Conservation (phyloP, 2,888 invertebrate species). For the Tineola bisselliella region DNA sequence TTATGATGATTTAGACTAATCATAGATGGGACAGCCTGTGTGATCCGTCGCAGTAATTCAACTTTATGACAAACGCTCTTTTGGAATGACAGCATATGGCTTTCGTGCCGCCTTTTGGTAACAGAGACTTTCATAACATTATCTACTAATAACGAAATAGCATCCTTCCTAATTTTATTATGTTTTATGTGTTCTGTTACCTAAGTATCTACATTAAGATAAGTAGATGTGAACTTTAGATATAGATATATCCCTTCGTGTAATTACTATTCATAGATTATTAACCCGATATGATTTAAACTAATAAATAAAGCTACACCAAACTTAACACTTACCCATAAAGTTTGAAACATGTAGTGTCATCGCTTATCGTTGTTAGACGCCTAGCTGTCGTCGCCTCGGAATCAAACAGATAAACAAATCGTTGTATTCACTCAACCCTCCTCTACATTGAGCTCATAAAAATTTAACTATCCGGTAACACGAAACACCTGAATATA, state of each 20-base stretch:
- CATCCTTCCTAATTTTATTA: neutral
- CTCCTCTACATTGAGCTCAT: constrained; percentile 53
- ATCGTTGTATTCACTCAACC: constrained; percentile 49
- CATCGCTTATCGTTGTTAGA: constrained; percentile 13
- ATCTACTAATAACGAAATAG: neutral
- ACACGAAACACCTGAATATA: constrained; percentile 60
- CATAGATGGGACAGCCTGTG: constrained; percentile 41
- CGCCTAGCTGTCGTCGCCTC: constrained; percentile 45
- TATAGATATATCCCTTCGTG: too few relatives aligned
- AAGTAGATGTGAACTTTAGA: neutral
- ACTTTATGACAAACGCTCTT: constrained; percentile 48
- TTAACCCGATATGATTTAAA: too few relatives aligned
- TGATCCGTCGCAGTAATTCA: constrained; percentile 49
- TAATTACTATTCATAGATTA: too few relatives aligned
- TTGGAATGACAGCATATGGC: constrained; percentile 40
- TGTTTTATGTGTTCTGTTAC: neutral
- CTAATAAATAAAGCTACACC: neutral
- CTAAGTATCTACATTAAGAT: neutral
- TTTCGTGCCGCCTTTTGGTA: constrained; percentile 17
- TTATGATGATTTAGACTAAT: constrained; percentile 61
- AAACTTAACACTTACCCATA: constrained; percentile 48
- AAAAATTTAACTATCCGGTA: constrained; percentile 62
- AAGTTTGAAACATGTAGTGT: constrained; percentile 20
- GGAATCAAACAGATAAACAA: constrained; percentile 50
- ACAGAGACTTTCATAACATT: constrained; percentile 12